Percentiles rank a stretch among this genome's conserved stretches.
Evolutionary conservation across 2,888 invertebrate species (phyloP).

Genomic region (Zaprionus obscuricornis): DNA sequence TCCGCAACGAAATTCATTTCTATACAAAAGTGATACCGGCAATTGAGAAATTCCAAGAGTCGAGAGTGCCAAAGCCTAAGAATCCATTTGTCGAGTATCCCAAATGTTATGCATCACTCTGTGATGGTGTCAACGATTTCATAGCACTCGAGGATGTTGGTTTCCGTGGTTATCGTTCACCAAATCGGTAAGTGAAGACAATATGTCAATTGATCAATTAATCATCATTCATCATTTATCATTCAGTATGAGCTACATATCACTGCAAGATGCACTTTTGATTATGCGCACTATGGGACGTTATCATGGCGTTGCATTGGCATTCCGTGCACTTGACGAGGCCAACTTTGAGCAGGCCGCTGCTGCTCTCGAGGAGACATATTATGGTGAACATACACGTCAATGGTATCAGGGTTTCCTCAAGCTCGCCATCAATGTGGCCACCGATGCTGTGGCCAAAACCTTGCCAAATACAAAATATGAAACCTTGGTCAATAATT

Average conservation of each 20-base stretch:
- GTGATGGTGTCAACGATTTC: constrained; percentile 85
- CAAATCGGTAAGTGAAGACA: constrained; percentile 73
- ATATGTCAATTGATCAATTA: background rate
- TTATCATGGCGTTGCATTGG: constrained; percentile 86
- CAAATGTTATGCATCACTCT: constrained; percentile 83
- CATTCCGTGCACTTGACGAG: constrained; percentile 85
- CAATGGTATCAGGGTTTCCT: constrained; percentile 86
- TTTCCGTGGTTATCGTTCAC: constrained; percentile 83
- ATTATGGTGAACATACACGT: constrained; percentile 85
- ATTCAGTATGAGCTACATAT: constrained; percentile 57
- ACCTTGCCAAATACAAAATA: constrained; percentile 87
- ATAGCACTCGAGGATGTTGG: constrained; percentile 85
- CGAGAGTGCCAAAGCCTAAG: constrained; percentile 65
- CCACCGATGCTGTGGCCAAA: constrained; percentile 87
- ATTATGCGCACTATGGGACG: constrained; percentile 85
- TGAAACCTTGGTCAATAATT: constrained; percentile 85
- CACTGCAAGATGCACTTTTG: constrained; percentile 84
- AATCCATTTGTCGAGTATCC: constrained; percentile 85
- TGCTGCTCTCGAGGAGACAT: constrained; percentile 84
- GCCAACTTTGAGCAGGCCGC: constrained; percentile 84
- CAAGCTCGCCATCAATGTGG: constrained; percentile 84
- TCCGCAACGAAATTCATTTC: constrained; percentile 88
- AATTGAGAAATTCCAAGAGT: constrained; percentile 78
- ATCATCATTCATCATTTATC: background rate
- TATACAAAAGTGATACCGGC: constrained; percentile 84